Evolutionary conservation across 2,888 invertebrate species (phyloP).

Genomic region (Ichneumon xanthorius): DNA sequence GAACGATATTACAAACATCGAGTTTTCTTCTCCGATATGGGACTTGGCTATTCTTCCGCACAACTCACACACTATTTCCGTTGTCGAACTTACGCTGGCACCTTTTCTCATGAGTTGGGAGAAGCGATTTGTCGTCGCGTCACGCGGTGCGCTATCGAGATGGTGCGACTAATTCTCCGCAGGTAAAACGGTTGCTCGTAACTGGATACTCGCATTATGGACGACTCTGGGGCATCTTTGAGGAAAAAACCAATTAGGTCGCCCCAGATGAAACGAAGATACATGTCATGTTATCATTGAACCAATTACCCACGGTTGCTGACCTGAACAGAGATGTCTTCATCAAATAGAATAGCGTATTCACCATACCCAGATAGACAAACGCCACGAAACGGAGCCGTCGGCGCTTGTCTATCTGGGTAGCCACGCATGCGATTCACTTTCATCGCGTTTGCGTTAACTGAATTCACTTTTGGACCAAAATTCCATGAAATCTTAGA

Average conservation of each 20-base stretch:
- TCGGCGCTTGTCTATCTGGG: background rate
- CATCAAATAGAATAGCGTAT: too few species aligned
- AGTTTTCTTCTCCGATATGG: constrained; percentile 1
- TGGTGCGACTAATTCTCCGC: background rate
- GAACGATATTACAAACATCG: constrained; percentile 49
- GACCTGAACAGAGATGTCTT: background rate
- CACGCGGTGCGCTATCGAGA: background rate
- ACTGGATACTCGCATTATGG: background rate
- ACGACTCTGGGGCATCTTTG: background rate
- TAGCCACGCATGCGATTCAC: background rate
- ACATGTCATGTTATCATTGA: background rate
- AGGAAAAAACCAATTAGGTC: background rate
- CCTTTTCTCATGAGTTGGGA: background rate
- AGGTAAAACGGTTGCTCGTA: background rate
- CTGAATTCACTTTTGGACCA: background rate
- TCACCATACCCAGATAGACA: too few species aligned
- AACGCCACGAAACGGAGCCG: too few species aligned
- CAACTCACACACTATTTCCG: background rate
- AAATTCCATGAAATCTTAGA: background rate
- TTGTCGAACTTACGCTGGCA: constrained; percentile 5
- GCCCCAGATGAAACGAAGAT: background rate
- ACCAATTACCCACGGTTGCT: background rate
- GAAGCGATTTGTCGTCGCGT: background rate
- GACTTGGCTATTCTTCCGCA: constrained; percentile 10
- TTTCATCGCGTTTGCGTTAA: background rate